These are phyloP conservation scores for Junonia oenone DNA, from an alignment of 2,888 invertebrate species.

Conservation along the genomic window DNA sequence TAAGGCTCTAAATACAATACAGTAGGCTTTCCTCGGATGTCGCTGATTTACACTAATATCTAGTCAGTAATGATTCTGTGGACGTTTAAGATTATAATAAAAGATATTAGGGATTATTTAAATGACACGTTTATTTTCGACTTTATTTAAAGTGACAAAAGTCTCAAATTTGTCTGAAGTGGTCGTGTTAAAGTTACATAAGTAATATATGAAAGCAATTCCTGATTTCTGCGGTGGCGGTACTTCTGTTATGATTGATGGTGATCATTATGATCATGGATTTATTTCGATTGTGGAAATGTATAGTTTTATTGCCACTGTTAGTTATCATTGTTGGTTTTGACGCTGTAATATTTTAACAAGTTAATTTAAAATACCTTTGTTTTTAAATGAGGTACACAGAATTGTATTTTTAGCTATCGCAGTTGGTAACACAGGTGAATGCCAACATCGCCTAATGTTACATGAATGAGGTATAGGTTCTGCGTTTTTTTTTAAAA, in stretches of 20 bases:
- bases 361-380: neutral
- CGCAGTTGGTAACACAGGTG: neutral
- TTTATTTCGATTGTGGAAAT: constrained; percentile 18
- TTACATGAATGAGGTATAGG: constrained; percentile 40
- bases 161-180: neutral
- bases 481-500: too few relatives aligned
- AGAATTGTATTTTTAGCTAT: neutral
- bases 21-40: neutral
- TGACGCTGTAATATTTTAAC: neutral
- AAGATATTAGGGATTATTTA: neutral
- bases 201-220: neutral
- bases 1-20: neutral
- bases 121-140: neutral
- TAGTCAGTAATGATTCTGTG: constrained; percentile 25
- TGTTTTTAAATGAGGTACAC: neutral
- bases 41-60: constrained; percentile 14
- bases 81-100: constrained; percentile 13
- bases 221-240: constrained; percentile 1
- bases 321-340: constrained; percentile 13
- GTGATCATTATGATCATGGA: constrained; percentile 14
- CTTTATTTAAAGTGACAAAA: neutral
- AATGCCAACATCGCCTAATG: too few relatives aligned
- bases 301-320: constrained; percentile 9
- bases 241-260: constrained; percentile 12
- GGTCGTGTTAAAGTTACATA: neutral